Evolutionary conservation across 2,888 invertebrate species (phyloP), one percentile per base, ranked within the genome.

Genomic region (Stictocephala bisonia): DNA sequence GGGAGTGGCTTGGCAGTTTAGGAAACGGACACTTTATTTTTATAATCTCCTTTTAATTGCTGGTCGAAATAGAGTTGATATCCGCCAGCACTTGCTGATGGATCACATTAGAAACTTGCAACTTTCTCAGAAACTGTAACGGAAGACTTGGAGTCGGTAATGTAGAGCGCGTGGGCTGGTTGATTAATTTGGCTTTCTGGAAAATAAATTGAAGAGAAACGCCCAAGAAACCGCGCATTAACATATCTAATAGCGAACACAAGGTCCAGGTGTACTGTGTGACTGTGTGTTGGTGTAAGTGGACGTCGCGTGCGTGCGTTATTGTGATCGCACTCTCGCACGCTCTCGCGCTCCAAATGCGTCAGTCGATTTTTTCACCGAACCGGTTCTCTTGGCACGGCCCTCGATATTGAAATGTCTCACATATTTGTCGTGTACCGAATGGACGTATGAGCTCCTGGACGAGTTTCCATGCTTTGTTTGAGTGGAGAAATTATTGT

Each of bases 181-280:
- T 60, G 60, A 60, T 60, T 60, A 60, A 60, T 60, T 60, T 40
- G 60, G 29, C 60, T 40, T 40, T 60, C 40, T 22, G 40, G 22
- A 11, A 6, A 40, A 60, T 60, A 35, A 60, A 60, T 60, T 7
- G 60, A 15, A n/a, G 15, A 29, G 60, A 60, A 60, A 60, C 60
- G 60, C 60, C 60, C 60, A 60, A 60, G 29, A 29, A 60, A 29
- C 56, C 60, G 40, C 60, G 13, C 60, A 60, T 60, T 60, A 35
- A 27, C 60, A 60, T 60, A 60, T 60, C 35, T 60, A 60, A 56
- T 56, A 56, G n/a, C n/a, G n/a, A n/a, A n/a, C n/a, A n/a, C n/a
- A n/a, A n/a, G n/a, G n/a, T n/a, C n/a, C n/a, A n/a, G n/a, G n/a
- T n/a, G n/a, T n/a, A n/a, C n/a, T n/a, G n/a, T n/a, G n/a, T n/a